Base-by-base conservation (phyloP, 1,140 invertebrate species). In the Ephestia elutella region DNA sequence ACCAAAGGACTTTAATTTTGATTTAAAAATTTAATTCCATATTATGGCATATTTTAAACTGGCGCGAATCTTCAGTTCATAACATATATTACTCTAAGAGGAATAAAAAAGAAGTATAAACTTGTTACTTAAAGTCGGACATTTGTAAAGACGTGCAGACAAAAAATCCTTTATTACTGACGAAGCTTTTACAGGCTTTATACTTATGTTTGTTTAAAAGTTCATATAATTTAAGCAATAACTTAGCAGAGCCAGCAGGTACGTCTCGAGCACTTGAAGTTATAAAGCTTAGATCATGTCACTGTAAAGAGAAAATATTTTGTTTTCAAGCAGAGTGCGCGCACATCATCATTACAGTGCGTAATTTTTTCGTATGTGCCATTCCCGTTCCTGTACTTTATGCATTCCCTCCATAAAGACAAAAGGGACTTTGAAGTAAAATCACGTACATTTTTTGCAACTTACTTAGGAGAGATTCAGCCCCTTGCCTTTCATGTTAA, bases 391-490 rank as follows among this genome's bases (percentile, higher is more conserved):
- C 80, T 80, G 82, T 85, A 85, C 83, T 85, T 87, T 86, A 85
- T 86, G 82, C 80, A 75, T 80, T 80, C 77, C 81, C 73, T 84
- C 78, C 78, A 86, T 88, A 86, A 86, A 88, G 82, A 88, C 83
- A 88, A 86, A 88, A 88, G 78, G 80, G 78, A 86, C 85, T 88
- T 88, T 87, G 85, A 87, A 87, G 83, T 87, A 86, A 87, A 87
- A 88, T 88, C 85, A 88, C 85, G 85, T 88, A 88, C 80, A 86
- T 86, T 87, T 87, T 86, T 87, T 87, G 82, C 83, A 87, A 87
- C 83, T 87, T 87, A 87, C 85, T 87, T 87, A 87, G 82, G 82
- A 84, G 78, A 85, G 83, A 87, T 82, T 81, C 82, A 84, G 82
- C 82, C 85, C 82, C 82, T 84, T 82, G 80, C 73, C 74, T 84